Base-by-base conservation (phyloP, 1,140 invertebrate species). In the Caenorhabditis latens region DNA sequence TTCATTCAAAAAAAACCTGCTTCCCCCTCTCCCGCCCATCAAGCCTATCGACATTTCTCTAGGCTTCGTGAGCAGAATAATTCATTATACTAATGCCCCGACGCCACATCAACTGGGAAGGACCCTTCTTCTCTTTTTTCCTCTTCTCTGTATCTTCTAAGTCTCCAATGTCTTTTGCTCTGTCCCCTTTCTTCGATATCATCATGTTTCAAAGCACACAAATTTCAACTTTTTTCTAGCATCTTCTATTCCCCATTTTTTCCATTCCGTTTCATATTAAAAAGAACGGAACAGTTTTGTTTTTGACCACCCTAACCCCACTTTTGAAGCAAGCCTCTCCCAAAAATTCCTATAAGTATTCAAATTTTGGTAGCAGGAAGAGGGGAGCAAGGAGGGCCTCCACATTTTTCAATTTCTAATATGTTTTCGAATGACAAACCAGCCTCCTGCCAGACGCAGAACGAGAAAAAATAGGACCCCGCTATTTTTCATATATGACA, bases 171-270 rank as follows among this genome's bases (percentile, higher is more conserved):
- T 32, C 61, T 63, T 21, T 32, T 21, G 24, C 24, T 32, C 2
- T 32, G 4, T 40, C 24, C 24, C 61, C 11, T 21, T 11, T 32
- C n/a, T 11, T 21, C 57, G 42, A 24, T 71, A 43, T 43, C 65
- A 71, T 71, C 40, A 71, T 71, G 71, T 79, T 79, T 79, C 71
- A 63, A 84, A 84, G 53, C 40, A 71, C 65, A 71, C 40, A 71
- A 46, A 71, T 43, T 32, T 32, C 63, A 14, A 46, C 11, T 21
- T 58, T 58, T n/a, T 58, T 58, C n/a, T 19, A 58, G n/a, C 16
- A n/a, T 58, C 8, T 21, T 58, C n/a, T 7, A n/a, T 58, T 58
- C n/a, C n/a, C 57, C 50, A 13, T 16, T 53, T 16, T 16, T 9
- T 16, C 16, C 16, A 16, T 53, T 11, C 50, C 40, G 13, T 42